Base-by-base conservation (phyloP, 2,113 vertebrate genomes). In the Ochotona curzoniae region DNA sequence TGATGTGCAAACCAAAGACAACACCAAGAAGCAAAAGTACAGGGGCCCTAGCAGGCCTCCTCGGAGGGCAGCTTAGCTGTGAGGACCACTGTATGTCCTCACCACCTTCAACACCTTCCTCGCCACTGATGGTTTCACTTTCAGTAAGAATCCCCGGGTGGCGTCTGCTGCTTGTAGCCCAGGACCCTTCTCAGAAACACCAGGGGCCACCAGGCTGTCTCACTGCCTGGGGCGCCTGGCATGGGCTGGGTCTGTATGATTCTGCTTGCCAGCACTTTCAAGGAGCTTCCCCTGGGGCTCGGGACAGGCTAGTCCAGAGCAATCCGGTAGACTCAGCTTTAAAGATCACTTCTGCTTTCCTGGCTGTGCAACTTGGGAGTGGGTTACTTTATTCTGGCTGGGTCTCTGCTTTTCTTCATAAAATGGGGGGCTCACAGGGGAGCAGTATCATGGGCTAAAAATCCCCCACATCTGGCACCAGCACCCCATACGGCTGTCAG, bases 221-320 rank as follows among this genome's bases (percentile, higher is more conserved):
- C 30, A 61, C 20, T 26, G 15, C 0, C 0, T 11, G 30, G 30
- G 20, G 71, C 66, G 1, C 20, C 28, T 12, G 10, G 28, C 25
- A 49, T 18, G 23, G 26, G 57, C 54, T 11, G 35, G 73, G 25
- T 17, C 4, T n/a, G 18, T 1, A 38, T 10, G 69, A 8, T 2
- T 30, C 1, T 2, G 11, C 32, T 18, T 54, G 20, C 35, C 23
- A 17, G n/a, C 32, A 61, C 26, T 57, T 13, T 44, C 38, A 17
- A 3, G 0, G 6, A 25, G 11, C 15, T n/a, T 35, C n/a, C 14
- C 60, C 57, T 4, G 0, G 35, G 28, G n/a, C 2, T 25, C 70
- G 0, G 1, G 0, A 0, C 1, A 8, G 63, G 12, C 23, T 1
- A 15, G 5, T 44, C 0, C 1, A 60, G 25, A 74, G 83, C 35